Base-by-base conservation (phyloP, 2,797 vertebrate genomes). In the Rallus crepitans region DNA sequence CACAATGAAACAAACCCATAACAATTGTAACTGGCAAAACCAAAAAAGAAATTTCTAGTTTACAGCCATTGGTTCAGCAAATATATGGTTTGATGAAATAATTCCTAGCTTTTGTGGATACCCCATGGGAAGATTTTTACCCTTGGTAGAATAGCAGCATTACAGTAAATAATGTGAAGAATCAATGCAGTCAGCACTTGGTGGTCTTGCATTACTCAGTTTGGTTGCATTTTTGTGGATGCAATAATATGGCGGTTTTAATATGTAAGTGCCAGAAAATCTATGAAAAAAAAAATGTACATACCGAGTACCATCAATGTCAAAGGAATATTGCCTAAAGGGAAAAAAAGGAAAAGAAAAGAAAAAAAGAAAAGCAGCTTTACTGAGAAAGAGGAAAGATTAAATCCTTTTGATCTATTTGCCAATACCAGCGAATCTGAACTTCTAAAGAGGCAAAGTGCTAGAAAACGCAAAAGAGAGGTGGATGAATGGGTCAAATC, bases 111-210 rank as follows among this genome's bases (percentile, higher is more conserved):
- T 85, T 79, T 72, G 6, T 47, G 53, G 48, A 39, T 63, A 69
- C 4, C 4, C 12, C 6, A 12, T 21, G 18, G 48, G 30, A 92
- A 85, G 30, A 59, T 55, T 79, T 85, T 61, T 79, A 45, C n/a
- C 25, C 76, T 87, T 73, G 52, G n/a, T 68, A 50, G 31, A n/a
- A 16, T 21, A 68, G 17, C 37, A 75, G 15, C 17, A 61, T 78
- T 83, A 35, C 24, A 83, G 61, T 50, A 75, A 90, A 69, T 63
- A 73, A 72, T 53, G 31, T 2, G 15, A 72, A 48, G 27, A 88
- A 72, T 52, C n/a, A 63, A 31, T 42, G 21, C 11, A 81, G 4
- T 77, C 0, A 0, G 15, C 25, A 3, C 17, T 78, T 72, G 11
- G 6, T 61, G 16, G 3, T 61, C 24, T 53, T 78, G 31, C 37